These are phyloP conservation scores for Graptemys geographica DNA, from an alignment of 2,797 vertebrate species.

Conservation along the genomic window DNA sequence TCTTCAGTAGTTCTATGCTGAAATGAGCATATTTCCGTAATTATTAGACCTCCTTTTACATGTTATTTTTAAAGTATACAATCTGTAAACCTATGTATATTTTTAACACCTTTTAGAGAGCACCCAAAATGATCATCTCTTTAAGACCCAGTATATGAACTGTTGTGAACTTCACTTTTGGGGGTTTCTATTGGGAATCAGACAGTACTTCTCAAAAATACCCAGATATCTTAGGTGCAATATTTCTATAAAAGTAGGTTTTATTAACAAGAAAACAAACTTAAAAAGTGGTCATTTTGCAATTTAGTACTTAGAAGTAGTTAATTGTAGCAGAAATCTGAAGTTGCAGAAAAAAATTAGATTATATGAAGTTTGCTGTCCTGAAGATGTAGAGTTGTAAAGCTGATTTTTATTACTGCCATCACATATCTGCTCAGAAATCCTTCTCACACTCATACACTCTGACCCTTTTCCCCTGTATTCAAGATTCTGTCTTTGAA, in stretches of 20 bases:
- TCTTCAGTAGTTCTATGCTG: no score
- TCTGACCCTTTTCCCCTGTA: not conserved
- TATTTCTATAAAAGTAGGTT: not conserved
- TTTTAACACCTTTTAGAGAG: not conserved
- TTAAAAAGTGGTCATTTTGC: not conserved
- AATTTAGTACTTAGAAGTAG: not conserved
- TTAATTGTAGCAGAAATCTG: not conserved
- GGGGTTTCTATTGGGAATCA: not conserved
- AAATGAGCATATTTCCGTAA: no score
- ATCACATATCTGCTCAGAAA: no score
- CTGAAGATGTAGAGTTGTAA: not conserved
- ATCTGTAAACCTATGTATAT: not conserved
- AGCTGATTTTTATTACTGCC: not conserved
- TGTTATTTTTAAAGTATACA: not conserved
- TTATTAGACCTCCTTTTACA: no score
- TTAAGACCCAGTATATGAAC: no score
- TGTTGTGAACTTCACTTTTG: not conserved
- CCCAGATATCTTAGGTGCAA: not conserved
- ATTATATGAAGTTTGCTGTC: not conserved
- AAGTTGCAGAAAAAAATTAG: not conserved
- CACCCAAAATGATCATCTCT: not conserved
- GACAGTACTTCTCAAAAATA: not conserved
- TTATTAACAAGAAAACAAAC: not conserved
- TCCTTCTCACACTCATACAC: not conserved
- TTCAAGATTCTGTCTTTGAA: not conserved